These are phyloP conservation scores for Eptesicus fuscus DNA, from an alignment of 2,113 vertebrate genomes.

Conservation along the genomic window DNA sequence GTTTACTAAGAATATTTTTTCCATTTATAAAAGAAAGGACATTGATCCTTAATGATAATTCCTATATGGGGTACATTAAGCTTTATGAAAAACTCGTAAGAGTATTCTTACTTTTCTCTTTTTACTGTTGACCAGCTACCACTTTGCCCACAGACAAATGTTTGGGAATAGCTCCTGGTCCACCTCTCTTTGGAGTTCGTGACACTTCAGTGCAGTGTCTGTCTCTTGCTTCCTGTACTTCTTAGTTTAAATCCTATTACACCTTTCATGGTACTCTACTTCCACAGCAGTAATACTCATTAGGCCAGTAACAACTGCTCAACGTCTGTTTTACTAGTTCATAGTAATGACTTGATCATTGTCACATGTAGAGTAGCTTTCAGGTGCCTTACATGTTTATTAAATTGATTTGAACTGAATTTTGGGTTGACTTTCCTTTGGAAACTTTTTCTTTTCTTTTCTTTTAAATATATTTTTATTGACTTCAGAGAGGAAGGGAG, in stretches of 20 bases:
- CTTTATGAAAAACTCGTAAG: neutral
- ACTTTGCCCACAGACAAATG: neutral
- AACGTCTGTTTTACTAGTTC: neutral
- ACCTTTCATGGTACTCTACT: too few species aligned
- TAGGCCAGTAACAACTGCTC: neutral
- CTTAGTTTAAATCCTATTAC: neutral
- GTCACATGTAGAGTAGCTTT: neutral
- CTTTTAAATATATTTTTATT: too few species aligned
- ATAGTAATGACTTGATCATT: neutral
- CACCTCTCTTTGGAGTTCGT: neutral
- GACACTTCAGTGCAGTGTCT: neutral
- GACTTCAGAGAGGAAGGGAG: too few species aligned
- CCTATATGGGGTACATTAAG: neutral
- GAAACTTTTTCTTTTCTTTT: neutral
- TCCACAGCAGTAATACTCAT: too few species aligned
- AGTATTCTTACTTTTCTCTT: neutral
- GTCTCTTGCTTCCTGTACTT: neutral
- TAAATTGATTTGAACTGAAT: conserved; percentile 7
- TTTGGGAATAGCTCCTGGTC: neutral
- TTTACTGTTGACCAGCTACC: neutral
- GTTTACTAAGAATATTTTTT: neutral
- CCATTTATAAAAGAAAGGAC: neutral
- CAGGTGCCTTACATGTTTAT: neutral
- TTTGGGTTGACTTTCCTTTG: neutral
- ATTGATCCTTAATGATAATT: neutral